A percentile compares a stretch with the other conserved stretches of the same genome.
Conservation (phyloP, 2,797 vertebrate genomes). For the Chaunax sp. region DNA sequence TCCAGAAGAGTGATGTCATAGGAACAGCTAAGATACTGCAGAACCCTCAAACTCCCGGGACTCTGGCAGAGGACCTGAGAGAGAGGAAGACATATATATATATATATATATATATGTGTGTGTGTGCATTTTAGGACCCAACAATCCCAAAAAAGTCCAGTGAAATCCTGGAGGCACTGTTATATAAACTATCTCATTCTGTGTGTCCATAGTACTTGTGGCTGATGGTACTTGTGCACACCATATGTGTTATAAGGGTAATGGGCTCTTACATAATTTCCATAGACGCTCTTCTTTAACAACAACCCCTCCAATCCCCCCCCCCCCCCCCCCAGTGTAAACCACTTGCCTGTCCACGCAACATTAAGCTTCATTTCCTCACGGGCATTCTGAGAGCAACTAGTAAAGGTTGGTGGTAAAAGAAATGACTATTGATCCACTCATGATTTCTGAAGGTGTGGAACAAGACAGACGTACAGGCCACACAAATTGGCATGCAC, state of each 20-base stretch:
- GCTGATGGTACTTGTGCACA: not conserved
- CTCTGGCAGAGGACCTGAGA: no score
- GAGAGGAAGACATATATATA: no score
- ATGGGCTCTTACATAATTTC: slow-evolving; percentile 48
- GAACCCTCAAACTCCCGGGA: no score
- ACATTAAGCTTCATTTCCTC: slow-evolving; percentile 36
- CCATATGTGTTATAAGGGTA: slow-evolving; percentile 29
- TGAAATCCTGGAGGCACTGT: not conserved
- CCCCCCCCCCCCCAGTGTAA: no score
- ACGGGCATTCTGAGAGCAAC: slow-evolving; percentile 28
- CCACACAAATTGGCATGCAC: not conserved
- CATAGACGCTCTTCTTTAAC: slow-evolving; percentile 34
- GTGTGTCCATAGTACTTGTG: not conserved
- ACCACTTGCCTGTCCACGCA: slow-evolving; percentile 23
- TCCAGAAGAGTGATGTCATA: no score
- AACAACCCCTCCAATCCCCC: no score
- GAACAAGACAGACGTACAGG: not conserved
- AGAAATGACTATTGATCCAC: slow-evolving; percentile 62
- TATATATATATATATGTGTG: no score
- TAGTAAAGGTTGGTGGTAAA: slow-evolving; percentile 23
- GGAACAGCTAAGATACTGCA: no score
- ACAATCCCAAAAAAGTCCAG: no score
- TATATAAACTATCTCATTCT: slow-evolving; percentile 10
- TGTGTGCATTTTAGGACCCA: no score
- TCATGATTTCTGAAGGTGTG: slow-evolving; percentile 11